Conservation (phyloP, 1,140 invertebrate species). For the Drosophila punjabiensis region DNA sequence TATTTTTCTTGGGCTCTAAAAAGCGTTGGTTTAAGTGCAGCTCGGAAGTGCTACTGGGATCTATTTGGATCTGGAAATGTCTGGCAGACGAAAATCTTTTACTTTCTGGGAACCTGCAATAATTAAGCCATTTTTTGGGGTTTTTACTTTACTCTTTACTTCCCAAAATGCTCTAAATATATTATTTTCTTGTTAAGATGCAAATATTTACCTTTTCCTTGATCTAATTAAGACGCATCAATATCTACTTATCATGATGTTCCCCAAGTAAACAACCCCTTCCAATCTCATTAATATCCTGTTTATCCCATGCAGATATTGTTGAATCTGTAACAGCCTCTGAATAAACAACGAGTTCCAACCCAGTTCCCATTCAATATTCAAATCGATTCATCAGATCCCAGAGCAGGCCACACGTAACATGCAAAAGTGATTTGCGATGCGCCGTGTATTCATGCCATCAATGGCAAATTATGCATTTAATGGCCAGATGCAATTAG, state of each 20-base stretch:
- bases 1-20: slow-evolving; percentile 6
- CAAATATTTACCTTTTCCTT: neutral
- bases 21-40: slow-evolving; percentile 2
- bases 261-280: neutral
- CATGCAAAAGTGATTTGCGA: slow-evolving; percentile 42
- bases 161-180: neutral
- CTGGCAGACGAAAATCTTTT: neutral
- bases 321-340: slow-evolving; percentile 13
- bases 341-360: slow-evolving; percentile 28
- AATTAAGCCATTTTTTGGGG: fast-evolving
- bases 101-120: neutral
- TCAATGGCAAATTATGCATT: slow-evolving; percentile 51
- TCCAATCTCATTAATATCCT: neutral
- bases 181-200: neutral
- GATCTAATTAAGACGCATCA: slow-evolving; percentile 12
- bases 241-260: slow-evolving; percentile 1
- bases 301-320: neutral
- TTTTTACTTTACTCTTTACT: neutral
- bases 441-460: slow-evolving; percentile 33
- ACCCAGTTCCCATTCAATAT: slow-evolving; percentile 34
- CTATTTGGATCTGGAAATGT: neutral
- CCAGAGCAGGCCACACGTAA: slow-evolving; percentile 30
- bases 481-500: slow-evolving; percentile 50
- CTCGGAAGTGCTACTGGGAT: neutral
- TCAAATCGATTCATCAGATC: slow-evolving; percentile 36